Conservation (phyloP, 2,113 vertebrate species). For the Microcebus griseorufus region DNA sequence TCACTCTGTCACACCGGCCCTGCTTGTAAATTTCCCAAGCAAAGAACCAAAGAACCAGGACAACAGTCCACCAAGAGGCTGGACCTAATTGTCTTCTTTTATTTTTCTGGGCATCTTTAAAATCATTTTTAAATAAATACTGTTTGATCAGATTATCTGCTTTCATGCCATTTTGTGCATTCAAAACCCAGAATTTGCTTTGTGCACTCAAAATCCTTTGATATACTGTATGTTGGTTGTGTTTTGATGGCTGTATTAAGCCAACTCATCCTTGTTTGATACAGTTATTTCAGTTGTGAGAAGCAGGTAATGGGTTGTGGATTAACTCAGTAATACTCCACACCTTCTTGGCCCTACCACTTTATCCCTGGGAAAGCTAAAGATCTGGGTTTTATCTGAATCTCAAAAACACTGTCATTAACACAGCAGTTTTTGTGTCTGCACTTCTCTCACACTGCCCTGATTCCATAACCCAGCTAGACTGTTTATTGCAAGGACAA, state of each 20-base stretch:
- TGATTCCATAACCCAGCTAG: neutral
- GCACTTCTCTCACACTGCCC: neutral
- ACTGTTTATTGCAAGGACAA: conserved; percentile 8
- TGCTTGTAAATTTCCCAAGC: too few relatives aligned
- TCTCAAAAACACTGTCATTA: conserved; percentile 35
- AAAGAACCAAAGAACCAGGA: too few relatives aligned
- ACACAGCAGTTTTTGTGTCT: neutral
- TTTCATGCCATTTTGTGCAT: neutral
- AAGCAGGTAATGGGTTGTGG: neutral
- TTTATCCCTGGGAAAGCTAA: conserved; percentile 15
- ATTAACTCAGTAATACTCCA: conserved; percentile 33
- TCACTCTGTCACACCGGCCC: too few relatives aligned
- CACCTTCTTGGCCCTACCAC: neutral
- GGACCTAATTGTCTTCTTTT: neutral
- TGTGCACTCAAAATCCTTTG: neutral
- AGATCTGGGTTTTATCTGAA: neutral
- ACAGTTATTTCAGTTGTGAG: neutral
- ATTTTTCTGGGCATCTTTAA: neutral
- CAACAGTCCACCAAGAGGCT: too few relatives aligned
- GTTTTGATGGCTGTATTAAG: neutral
- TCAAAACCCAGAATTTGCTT: neutral
- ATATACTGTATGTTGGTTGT: neutral
- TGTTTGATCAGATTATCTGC: neutral
- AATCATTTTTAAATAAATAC: neutral
- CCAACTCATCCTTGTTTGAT: neutral